Base-by-base conservation (phyloP, 1,140 invertebrate genomes). In the Trichogramma pretiosum region DNA sequence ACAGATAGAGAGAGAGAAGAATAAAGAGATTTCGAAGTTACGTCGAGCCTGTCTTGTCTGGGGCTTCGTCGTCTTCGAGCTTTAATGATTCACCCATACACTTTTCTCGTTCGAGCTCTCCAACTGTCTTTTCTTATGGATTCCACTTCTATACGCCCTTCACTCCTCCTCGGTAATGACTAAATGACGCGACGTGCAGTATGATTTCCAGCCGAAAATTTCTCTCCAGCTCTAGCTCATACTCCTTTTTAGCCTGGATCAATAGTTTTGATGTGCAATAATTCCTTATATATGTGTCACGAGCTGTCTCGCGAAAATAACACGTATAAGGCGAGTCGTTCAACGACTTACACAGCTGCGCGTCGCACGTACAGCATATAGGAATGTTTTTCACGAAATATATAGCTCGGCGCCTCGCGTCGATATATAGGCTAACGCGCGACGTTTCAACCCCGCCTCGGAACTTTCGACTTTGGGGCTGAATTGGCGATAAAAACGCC, bases 401-500 rank as follows among this genome's bases (percentile, higher is more conserved):
- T 23, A 3, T 19, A 21, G 24, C 24, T 28, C 2, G 3, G 10
- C 9, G 30, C 5, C 24, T 28, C 24, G 24, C 24, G 24, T 5
- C n/a, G n/a, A n/a, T n/a, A n/a, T n/a, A n/a, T n/a, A n/a, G n/a
- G n/a, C n/a, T n/a, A n/a, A n/a, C n/a, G n/a, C n/a, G n/a, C n/a
- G n/a, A n/a, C n/a, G n/a, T n/a, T n/a, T n/a, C n/a, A n/a, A n/a
- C n/a, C n/a, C n/a, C n/a, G n/a, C n/a, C n/a, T n/a, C n/a, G n/a
- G n/a, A n/a, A n/a, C n/a, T n/a, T n/a, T n/a, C n/a, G n/a, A 28
- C 5, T 11, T 5, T 7, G 24, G 5, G 7, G n/a, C 30, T 19
- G 32, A 46, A 33, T 49, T 44, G 36, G 32, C 40, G 51, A 61
- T 57, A 54, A 56, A 58, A 58, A 41, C 36, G 35, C 41, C 49